A percentile compares a stretch with the other conserved stretches of the same genome.
phyloP scores from a whole-genome alignment of 1,140 invertebrate genomes.

The Kradibia gibbosae region DNA sequence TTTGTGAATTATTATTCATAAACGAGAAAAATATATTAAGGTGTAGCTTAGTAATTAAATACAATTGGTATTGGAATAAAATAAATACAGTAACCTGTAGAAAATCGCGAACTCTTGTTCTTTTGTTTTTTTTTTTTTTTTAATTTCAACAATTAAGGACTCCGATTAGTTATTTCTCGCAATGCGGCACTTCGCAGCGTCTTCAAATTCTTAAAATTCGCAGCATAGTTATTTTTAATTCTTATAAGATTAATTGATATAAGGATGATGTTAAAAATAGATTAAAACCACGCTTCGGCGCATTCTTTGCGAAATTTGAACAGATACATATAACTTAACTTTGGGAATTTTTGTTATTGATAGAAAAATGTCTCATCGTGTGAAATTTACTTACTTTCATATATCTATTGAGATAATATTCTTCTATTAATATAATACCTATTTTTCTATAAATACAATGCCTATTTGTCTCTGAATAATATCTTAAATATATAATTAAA shows the following conservation, averaged over 20 bases:
- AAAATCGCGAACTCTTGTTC: neutral
- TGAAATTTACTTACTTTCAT: neutral
- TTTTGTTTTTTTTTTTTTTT: too few species aligned
- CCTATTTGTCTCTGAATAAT: neutral
- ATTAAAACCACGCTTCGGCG: constrained; percentile 1
- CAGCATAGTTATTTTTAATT: constrained; percentile 28
- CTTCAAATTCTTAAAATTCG: constrained; percentile 32
- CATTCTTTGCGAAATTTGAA: constrained; percentile 34
- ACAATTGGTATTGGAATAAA: too few species aligned
- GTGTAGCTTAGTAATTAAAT: too few species aligned
- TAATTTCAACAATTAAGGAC: neutral
- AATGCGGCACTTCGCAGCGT: neutral
- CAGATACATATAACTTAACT: constrained; percentile 3
- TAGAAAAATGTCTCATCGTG: constrained; percentile 27
- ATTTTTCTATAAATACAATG: neutral
- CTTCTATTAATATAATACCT: neutral
- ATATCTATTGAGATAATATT: neutral
- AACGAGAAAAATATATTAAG: too few species aligned
- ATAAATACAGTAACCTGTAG: neutral
- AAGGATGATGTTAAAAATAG: constrained; percentile 30
- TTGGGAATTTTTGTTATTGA: constrained; percentile 17
- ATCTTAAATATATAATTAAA: neutral
- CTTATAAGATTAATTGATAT: constrained; percentile 8
- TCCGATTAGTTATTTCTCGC: neutral
- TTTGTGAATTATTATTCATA: too few species aligned